These are phyloP conservation scores for Varanus komodoensis DNA, from an alignment of 2,113 vertebrate species.

Conservation along the genomic window DNA sequence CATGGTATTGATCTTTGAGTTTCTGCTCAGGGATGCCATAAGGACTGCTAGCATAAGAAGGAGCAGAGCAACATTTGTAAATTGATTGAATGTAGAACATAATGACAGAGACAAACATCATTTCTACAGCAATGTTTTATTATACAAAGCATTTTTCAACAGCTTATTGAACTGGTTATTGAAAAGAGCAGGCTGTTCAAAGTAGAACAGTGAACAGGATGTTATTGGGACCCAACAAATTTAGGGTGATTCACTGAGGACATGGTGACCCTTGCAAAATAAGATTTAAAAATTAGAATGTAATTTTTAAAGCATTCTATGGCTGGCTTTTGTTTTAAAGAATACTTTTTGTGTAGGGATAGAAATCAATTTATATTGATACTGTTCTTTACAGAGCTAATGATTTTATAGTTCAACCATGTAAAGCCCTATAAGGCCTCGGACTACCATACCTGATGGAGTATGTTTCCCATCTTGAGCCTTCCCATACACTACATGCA, in stretches of 20 bases:
- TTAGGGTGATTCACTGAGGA: conserved; percentile 58
- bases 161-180: conserved; percentile 75
- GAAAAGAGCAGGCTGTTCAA: conserved; percentile 59
- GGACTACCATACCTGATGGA: too few species aligned
- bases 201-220: conserved; percentile 49
- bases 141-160: conserved; percentile 76
- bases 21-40: conserved; percentile 73
- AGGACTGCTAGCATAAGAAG: conserved; percentile 54
- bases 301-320: conserved; percentile 36
- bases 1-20: conserved; percentile 79
- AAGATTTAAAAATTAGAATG: conserved; percentile 59
- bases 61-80: conserved; percentile 69
- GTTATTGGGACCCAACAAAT: conserved; percentile 51
- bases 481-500: too few species aligned
- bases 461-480: too few species aligned
- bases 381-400: neutral
- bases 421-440: too few species aligned
- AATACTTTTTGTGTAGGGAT: conserved; percentile 9
- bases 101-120: conserved; percentile 76
- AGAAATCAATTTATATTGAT: neutral
- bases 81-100: conserved; percentile 66
- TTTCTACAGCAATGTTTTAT: conserved; percentile 70
- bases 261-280: conserved; percentile 14
- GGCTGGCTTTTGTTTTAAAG: conserved; percentile 41
- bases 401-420: neutral